Conservation (phyloP, 2,888 invertebrate species). For the Parthenolecanium corni region DNA sequence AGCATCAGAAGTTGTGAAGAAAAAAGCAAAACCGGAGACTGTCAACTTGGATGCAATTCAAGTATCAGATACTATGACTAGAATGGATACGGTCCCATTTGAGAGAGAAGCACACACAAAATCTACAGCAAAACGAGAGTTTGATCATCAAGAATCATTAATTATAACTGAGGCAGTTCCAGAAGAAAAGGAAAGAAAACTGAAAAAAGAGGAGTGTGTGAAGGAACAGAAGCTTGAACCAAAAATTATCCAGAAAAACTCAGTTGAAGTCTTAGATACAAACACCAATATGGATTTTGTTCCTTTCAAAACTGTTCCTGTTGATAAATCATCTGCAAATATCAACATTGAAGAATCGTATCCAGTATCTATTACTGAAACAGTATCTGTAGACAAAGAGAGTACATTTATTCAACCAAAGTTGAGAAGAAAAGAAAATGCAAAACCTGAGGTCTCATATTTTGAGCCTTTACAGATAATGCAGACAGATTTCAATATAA, state of each 20-base stretch:
- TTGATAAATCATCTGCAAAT: neutral
- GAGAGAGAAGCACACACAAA: conserved; percentile 33
- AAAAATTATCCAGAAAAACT: conserved; percentile 9
- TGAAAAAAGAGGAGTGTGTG: neutral
- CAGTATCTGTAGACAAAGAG: conserved; percentile 32
- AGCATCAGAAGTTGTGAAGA: conserved; percentile 34
- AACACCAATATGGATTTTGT: conserved; percentile 48
- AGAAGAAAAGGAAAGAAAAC: conserved; percentile 25
- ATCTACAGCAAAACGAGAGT: conserved; percentile 36
- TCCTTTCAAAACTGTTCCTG: conserved; percentile 36
- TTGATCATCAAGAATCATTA: conserved; percentile 33
- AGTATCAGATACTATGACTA: neutral
- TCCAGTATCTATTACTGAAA: conserved; percentile 36
- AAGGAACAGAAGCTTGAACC: conserved; percentile 32
- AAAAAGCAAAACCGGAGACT: conserved; percentile 35
- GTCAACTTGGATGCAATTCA: neutral
- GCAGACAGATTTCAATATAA: conserved; percentile 35
- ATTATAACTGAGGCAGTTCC: conserved; percentile 22
- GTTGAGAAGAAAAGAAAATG: too few species aligned
- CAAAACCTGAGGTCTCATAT: too few species aligned
- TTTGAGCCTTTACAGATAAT: too few species aligned
- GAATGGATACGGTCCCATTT: neutral
- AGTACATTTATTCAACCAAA: too few species aligned
- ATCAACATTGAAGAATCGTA: conserved; percentile 32
- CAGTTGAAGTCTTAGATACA: conserved; percentile 36